phyloP scores from a whole-genome alignment of 2,797 vertebrate genomes.

The Tarsius wallacei region DNA sequence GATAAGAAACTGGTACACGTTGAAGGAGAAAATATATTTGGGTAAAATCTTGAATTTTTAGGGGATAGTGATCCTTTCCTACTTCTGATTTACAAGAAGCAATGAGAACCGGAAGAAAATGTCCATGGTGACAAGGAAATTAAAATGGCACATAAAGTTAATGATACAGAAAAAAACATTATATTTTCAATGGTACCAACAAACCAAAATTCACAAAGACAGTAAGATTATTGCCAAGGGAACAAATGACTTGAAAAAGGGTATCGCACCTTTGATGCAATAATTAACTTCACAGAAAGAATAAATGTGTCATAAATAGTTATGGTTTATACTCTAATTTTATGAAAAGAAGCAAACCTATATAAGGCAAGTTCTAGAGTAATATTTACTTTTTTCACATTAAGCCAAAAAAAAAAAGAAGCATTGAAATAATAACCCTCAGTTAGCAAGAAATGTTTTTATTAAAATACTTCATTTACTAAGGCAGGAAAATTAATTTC shows the following conservation, averaged over 20 bases:
- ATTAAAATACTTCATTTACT: not conserved
- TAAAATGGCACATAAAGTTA: not conserved
- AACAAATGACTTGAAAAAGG: not conserved
- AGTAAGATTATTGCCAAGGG: slow-evolving; percentile 17
- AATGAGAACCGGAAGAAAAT: slow-evolving; percentile 23
- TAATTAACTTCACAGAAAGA: slow-evolving; percentile 35
- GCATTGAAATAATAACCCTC: not conserved
- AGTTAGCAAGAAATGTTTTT: not conserved
- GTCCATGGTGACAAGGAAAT: not conserved
- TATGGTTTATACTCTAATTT: not conserved
- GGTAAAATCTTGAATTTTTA: slow-evolving; percentile 46
- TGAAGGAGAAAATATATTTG: not conserved
- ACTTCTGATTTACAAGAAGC: slow-evolving; percentile 28
- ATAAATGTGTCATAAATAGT: not conserved
- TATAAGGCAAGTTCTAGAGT: slow-evolving; percentile 9
- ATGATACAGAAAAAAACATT: not conserved
- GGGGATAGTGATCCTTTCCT: not conserved
- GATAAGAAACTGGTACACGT: slow-evolving; percentile 20
- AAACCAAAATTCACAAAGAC: slow-evolving; percentile 53
- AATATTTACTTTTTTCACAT: slow-evolving; percentile 23
- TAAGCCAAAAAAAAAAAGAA: not conserved
- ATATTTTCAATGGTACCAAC: not conserved
- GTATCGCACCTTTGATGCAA: not conserved
- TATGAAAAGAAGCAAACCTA: not conserved
- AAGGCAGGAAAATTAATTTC: not conserved